These are phyloP conservation scores for Pyxicephalus adspersus DNA, from an alignment of 2,113 vertebrate genomes.

Conservation along the genomic window DNA sequence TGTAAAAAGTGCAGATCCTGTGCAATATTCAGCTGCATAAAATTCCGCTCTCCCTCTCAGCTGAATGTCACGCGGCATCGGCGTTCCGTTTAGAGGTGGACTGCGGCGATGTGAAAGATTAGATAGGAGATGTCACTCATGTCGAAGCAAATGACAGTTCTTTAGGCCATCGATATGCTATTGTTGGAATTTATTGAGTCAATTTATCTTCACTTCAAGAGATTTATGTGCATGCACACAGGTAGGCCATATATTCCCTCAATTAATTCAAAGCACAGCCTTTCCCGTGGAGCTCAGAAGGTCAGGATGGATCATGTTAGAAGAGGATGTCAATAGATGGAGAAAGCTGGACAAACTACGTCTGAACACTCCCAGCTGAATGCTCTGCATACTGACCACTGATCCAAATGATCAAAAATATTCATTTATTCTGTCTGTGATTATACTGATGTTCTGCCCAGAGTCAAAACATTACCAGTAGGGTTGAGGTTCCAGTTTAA, in stretches of 20 bases:
- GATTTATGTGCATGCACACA: slow-evolving; percentile 45
- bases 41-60: background rate
- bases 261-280: slow-evolving; percentile 29
- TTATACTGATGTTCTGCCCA: no score
- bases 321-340: slow-evolving; percentile 8
- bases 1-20: slow-evolving; percentile 8
- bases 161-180: slow-evolving; percentile 37
- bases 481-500: no score
- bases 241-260: slow-evolving; percentile 17
- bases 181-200: slow-evolving; percentile 52
- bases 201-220: slow-evolving; percentile 34
- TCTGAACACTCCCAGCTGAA: background rate
- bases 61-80: slow-evolving; percentile 42
- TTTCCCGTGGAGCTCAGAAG: slow-evolving; percentile 26
- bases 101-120: slow-evolving; percentile 33
- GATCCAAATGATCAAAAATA: background rate
- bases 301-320: slow-evolving; percentile 10
- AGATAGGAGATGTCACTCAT: slow-evolving; percentile 49
- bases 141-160: slow-evolving; percentile 47
- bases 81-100: slow-evolving; percentile 20
- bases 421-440: no score
- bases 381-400: no score
- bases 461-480: no score
- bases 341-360: background rate
- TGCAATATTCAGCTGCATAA: slow-evolving; percentile 18